Percentiles rank a stretch among this genome's conserved stretches.
Evolutionary conservation across 2,797 vertebrate species (phyloP).

Genomic region (Liparis tanakae): DNA sequence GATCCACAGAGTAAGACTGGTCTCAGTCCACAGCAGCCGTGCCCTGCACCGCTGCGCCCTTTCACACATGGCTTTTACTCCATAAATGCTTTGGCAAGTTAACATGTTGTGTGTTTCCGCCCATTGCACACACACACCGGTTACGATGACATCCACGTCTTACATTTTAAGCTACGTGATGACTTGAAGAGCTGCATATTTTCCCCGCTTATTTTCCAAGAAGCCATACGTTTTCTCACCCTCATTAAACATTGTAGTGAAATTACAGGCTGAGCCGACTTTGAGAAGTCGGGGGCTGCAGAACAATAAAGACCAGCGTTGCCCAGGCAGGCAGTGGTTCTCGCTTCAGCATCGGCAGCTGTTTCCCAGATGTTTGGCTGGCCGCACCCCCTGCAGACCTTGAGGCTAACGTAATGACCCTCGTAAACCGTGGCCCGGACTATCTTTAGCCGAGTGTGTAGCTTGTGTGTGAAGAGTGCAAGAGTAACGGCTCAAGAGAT

Average conservation of each 20-base stretch:
- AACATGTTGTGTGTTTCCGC: not conserved
- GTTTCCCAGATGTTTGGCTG: constrained; percentile 79
- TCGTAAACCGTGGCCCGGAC: constrained; percentile 50
- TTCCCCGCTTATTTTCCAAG: not conserved
- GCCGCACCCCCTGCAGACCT: constrained; percentile 59
- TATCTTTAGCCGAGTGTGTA: constrained; percentile 63
- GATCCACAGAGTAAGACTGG: not conserved
- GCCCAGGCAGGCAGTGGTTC: constrained; percentile 37
- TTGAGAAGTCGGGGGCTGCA: constrained; percentile 14
- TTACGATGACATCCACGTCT: not conserved
- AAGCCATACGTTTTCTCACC: constrained; percentile 13
- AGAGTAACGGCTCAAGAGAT: constrained; percentile 20
- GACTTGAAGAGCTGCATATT: not conserved
- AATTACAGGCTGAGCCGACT: constrained; percentile 32
- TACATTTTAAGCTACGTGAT: not conserved
- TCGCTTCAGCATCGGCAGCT: constrained; percentile 58
- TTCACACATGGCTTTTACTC: not conserved
- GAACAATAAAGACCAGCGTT: constrained; percentile 31
- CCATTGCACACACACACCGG: not conserved
- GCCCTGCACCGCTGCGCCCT: not conserved
- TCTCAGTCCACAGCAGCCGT: too few relatives aligned
- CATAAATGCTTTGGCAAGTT: not conserved
- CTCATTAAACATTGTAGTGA: constrained; percentile 27
- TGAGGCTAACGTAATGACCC: constrained; percentile 59
- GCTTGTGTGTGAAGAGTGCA: not conserved